Conservation (phyloP, 2,888 invertebrate species). For the Ophion slaviceki region DNA sequence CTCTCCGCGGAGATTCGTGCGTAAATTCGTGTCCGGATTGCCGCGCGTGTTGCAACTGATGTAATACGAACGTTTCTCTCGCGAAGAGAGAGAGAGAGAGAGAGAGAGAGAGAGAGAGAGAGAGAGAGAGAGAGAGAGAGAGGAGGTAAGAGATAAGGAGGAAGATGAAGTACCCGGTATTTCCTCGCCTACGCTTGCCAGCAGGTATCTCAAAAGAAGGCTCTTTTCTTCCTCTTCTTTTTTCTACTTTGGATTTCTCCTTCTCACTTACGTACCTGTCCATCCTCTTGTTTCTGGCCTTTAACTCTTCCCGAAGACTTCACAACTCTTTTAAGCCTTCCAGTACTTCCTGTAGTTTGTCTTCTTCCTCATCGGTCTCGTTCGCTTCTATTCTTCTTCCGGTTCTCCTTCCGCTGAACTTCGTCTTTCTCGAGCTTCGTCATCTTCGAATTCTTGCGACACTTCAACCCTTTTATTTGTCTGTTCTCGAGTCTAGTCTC, state of each 20-base stretch:
- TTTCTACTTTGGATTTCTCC: constrained; percentile 8
- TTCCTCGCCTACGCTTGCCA: constrained; percentile 64
- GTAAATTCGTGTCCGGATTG: constrained; percentile 74
- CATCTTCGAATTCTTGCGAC: background rate
- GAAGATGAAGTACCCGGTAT: constrained; percentile 64
- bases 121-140: constrained; percentile 23
- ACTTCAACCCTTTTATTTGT: background rate
- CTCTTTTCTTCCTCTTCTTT: constrained; percentile 52
- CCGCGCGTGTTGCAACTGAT: constrained; percentile 65
- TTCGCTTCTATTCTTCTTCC: background rate
- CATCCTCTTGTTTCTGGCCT: constrained; percentile 44
- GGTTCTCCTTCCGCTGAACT: background rate
- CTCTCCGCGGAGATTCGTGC: constrained; percentile 71
- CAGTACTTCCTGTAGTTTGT: background rate
- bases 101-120: constrained; percentile 27
- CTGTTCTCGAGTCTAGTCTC: background rate
- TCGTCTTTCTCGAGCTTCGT: background rate
- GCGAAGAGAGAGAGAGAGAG: constrained; percentile 30
- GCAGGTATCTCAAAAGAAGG: constrained; percentile 55
- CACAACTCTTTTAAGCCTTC: constrained; percentile 1
- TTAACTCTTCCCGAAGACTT: constrained; percentile 29
- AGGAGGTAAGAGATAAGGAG: constrained; percentile 59
- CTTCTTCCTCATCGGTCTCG: background rate
- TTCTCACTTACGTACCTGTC: constrained; percentile 42
- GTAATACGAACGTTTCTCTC: constrained; percentile 60